These are phyloP conservation scores for Eilema depressum DNA, from an alignment of 2,888 invertebrate genomes.

Conservation along the genomic window DNA sequence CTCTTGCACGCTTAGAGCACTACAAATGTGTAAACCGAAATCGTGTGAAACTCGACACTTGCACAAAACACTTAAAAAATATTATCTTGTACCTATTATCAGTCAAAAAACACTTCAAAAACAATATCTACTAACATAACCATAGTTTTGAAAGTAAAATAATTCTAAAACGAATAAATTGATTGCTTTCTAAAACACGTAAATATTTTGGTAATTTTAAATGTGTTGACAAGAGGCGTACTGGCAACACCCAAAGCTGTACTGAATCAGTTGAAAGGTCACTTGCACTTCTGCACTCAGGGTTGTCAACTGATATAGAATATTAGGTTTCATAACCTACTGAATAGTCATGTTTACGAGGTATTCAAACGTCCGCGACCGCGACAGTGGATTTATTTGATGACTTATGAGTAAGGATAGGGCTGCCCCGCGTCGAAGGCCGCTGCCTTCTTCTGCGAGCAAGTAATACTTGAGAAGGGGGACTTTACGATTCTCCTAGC, in stretches of 20 bases:
- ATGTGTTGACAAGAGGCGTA: neutral
- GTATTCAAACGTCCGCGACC: no score
- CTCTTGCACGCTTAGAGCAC: neutral
- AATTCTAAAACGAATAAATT: no score
- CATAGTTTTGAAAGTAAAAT: no score
- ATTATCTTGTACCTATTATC: neutral
- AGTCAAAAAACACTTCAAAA: neutral
- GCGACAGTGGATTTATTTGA: no score
- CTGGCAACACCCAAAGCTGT: neutral
- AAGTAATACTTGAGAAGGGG: no score
- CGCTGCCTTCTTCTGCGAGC: no score
- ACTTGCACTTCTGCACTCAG: neutral
- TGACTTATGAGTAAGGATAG: no score
- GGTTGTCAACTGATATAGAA: neutral
- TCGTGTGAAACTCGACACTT: neutral
- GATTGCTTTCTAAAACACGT: neutral
- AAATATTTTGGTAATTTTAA: neutral
- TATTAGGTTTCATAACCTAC: no score
- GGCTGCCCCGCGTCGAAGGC: no score
- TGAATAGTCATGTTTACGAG: neutral
- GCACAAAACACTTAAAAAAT: neutral
- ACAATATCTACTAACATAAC: no score
- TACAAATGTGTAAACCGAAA: neutral
- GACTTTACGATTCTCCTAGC: no score
- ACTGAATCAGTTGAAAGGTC: constrained; percentile 10